These are phyloP conservation scores for Gymnorhina tibicen DNA, from an alignment of 2,113 vertebrate species.

Conservation along the genomic window DNA sequence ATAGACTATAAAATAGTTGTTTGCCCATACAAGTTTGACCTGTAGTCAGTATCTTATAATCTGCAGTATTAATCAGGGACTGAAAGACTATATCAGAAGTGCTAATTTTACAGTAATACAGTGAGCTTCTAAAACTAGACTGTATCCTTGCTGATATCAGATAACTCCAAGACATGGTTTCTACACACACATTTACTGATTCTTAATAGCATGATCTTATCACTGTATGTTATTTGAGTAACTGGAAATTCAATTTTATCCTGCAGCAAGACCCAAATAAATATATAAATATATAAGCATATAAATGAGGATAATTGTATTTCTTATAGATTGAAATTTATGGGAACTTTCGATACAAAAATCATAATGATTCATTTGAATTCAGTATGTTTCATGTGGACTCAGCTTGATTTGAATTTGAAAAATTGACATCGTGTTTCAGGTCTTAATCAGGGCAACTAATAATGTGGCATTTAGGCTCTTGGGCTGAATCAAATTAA, in stretches of 20 bases:
- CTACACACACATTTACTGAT: not conserved
- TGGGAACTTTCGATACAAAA: not conserved
- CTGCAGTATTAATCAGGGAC: not conserved
- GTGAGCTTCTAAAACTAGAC: not conserved
- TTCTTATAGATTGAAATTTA: not conserved
- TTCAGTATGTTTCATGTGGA: not conserved
- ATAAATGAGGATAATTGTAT: not conserved
- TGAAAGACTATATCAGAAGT: not conserved
- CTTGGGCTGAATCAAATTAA: not conserved
- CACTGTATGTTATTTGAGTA: not conserved
- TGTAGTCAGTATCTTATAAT: not conserved
- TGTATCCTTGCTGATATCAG: not conserved
- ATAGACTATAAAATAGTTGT: not conserved
- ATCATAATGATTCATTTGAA: not conserved
- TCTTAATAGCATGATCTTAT: not conserved
- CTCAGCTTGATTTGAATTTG: not conserved
- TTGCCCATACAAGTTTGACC: not conserved
- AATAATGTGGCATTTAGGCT: not conserved
- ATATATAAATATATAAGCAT: not conserved
- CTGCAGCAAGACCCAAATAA: not conserved
- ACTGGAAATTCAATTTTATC: not conserved
- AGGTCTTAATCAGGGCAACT: not conserved
- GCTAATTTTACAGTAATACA: not conserved
- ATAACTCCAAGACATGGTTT: not conserved
- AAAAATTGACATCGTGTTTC: not conserved